Conservation (phyloP, 2,797 vertebrate genomes). For the Enteromius mattozi region DNA sequence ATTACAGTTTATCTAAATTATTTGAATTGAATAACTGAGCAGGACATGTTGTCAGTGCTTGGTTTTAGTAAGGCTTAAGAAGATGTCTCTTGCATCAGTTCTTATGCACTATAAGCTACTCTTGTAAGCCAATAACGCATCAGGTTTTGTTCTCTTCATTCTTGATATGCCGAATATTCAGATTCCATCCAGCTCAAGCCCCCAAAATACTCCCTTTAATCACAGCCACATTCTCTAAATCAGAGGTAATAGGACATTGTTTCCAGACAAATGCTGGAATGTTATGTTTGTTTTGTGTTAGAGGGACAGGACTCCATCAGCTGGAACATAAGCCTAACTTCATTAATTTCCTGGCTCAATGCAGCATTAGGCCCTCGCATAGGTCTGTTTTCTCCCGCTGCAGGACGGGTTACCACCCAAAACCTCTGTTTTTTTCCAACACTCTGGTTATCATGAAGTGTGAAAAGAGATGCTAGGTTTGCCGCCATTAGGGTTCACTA, state of each 20-base stretch:
- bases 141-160: not conserved
- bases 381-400: constrained; percentile 64
- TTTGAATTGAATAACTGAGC: not conserved
- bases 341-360: constrained; percentile 67
- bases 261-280: constrained; percentile 67
- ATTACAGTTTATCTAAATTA: not conserved
- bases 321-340: constrained; percentile 66
- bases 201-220: constrained; percentile 5
- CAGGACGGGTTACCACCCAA: constrained; percentile 50
- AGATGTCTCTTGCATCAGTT: not conserved
- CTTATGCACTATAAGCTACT: not conserved
- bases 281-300: constrained; percentile 70
- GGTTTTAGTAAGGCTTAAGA: not conserved
- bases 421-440: constrained; percentile 12
- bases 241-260: constrained; percentile 72
- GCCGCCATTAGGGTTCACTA: constrained; percentile 1
- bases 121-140: not conserved
- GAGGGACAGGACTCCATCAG: constrained; percentile 68
- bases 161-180: too few relatives aligned
- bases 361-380: constrained; percentile 46
- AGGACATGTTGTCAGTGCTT: not conserved
- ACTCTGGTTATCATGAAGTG: not conserved
- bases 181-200: constrained; percentile 10
- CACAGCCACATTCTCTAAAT: constrained; percentile 61
- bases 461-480: not conserved